Percentiles rank a stretch among this genome's conserved stretches.
phyloP scores from a whole-genome alignment of 64 coral and sea anemone species.

The Acropora yongei region DNA sequence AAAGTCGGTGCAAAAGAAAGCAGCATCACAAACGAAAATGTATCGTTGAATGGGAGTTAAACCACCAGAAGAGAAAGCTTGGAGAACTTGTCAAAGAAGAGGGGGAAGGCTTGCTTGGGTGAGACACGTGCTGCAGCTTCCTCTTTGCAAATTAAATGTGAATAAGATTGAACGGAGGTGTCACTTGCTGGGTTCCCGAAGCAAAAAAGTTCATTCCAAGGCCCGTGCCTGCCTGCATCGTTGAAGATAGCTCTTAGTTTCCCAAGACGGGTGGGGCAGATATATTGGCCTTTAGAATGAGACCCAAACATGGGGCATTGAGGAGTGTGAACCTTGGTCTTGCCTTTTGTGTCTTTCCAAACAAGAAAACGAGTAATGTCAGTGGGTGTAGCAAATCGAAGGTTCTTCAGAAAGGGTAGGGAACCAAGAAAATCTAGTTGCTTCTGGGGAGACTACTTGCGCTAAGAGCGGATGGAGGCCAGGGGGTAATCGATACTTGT shows the following conservation, averaged over 20 bases:
- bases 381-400: background rate
- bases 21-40: background rate
- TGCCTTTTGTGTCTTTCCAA: conserved; percentile 41
- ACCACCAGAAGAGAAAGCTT: background rate
- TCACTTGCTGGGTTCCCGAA: conserved; percentile 6
- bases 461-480: no score
- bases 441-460: no score
- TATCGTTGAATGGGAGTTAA: background rate
- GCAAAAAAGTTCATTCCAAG: conserved; percentile 12
- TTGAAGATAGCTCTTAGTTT: conserved; percentile 57
- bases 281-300: background rate
- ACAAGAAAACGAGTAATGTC: conserved; percentile 48
- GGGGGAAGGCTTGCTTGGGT: conserved; percentile 39
- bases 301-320: background rate
- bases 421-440: no score
- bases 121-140: conserved; percentile 11
- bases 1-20: background rate
- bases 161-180: conserved; percentile 1
- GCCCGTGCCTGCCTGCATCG: conserved; percentile 8
- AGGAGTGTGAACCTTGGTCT: background rate
- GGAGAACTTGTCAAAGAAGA: conserved; percentile 52
- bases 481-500: no score
- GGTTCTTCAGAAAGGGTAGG: no score
- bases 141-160: conserved; percentile 26
- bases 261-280: conserved; percentile 39